Conservation (phyloP, 2,888 invertebrate species). For the Eupithecia centaureata region DNA sequence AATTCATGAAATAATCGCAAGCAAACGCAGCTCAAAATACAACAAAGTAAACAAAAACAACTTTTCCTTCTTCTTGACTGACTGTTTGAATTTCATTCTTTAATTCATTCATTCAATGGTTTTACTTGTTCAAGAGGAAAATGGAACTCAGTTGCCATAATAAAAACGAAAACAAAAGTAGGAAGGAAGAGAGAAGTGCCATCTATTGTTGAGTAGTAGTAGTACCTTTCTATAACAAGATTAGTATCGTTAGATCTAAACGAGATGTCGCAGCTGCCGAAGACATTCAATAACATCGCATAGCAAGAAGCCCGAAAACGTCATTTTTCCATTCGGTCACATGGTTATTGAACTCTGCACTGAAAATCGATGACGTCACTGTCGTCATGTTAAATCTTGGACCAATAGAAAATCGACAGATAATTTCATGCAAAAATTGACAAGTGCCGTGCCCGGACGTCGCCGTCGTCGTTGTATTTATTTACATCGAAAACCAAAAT, state of each 20-base stretch:
- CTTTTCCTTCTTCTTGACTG: no score
- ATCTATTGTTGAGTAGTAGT: not conserved
- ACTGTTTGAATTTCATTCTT: not conserved
- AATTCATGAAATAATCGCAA: no score
- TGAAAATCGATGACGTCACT: slow-evolving; percentile 47
- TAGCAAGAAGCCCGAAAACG: not conserved
- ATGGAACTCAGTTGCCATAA: not conserved
- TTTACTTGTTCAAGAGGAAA: no score
- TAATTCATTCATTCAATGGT: not conserved
- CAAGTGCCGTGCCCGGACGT: slow-evolving; percentile 67
- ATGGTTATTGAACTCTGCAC: not conserved
- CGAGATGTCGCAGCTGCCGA: not conserved
- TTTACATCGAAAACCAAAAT: slow-evolving; percentile 68
- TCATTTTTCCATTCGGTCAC: not conserved
- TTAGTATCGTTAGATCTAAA: not conserved
- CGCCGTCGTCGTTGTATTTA: slow-evolving; percentile 68
- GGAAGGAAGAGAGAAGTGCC: not conserved
- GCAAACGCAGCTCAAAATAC: no score
- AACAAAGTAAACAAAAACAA: no score
- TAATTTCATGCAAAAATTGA: slow-evolving; percentile 77
- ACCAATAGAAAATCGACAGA: slow-evolving; percentile 77
- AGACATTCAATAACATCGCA: not conserved
- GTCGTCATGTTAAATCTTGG: slow-evolving; percentile 49
- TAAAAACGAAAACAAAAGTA: not conserved
- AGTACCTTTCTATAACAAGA: not conserved